A percentile compares a stretch with the other conserved stretches of the same genome.
These are phyloP conservation scores for Sphaerophoria taeniata DNA, from an alignment of 2,888 invertebrate species.

Conservation along the genomic window DNA sequence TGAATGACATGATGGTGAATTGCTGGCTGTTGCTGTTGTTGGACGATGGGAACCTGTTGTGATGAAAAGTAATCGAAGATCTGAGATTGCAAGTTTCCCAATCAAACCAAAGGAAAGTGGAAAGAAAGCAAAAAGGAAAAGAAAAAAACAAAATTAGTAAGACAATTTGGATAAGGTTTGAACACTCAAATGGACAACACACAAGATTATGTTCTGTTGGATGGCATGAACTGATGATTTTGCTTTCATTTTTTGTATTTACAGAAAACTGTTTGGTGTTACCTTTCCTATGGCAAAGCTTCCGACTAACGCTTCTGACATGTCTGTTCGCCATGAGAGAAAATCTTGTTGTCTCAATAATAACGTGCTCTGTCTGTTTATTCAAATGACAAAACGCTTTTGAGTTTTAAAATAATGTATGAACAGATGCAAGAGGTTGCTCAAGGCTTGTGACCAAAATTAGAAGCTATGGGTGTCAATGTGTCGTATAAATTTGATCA, in stretches of 20 bases:
- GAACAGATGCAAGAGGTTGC: no score
- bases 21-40: slow-evolving; percentile 37
- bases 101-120: slow-evolving; percentile 17
- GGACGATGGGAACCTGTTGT: slow-evolving; percentile 59
- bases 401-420: no score
- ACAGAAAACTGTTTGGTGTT: no score
- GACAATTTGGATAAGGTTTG: neutral
- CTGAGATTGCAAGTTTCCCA: slow-evolving; percentile 42
- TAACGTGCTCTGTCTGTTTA: no score
- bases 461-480: no score
- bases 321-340: no score
- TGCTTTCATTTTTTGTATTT: neutral
- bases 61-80: slow-evolving; percentile 69
- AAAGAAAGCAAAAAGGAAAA: slow-evolving; percentile 16
- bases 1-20: slow-evolving; percentile 45
- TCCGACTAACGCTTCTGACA: no score
- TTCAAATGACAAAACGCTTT: no score
- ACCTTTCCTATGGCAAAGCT: no score
- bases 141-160: slow-evolving; percentile 8
- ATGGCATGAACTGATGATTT: neutral
- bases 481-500: no score
- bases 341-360: no score
- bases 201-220: neutral
- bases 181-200: slow-evolving; percentile 16
- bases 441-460: no score